phyloP scores from a whole-genome alignment of 2,113 vertebrate genomes.

The Pelmatolapia mariae region DNA sequence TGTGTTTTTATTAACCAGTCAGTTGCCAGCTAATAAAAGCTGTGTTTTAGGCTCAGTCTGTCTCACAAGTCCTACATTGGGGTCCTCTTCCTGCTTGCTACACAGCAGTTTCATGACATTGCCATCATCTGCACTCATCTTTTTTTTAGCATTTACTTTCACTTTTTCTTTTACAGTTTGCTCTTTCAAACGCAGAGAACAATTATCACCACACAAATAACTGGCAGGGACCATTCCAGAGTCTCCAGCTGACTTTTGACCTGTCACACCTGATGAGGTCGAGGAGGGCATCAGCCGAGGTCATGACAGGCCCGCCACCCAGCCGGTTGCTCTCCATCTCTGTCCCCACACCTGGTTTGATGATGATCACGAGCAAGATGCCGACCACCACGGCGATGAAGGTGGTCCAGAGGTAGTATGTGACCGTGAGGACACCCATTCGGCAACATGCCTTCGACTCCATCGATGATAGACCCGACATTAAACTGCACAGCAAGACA shows the following conservation, averaged over 20 bases:
- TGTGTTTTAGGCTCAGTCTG: neutral
- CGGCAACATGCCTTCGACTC: conserved; percentile 82
- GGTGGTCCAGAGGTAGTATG: conserved; percentile 90
- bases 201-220: neutral
- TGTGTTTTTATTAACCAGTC: neutral
- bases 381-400: conserved; percentile 84
- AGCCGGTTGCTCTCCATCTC: conserved; percentile 75
- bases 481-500: conserved; percentile 68
- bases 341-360: conserved; percentile 80
- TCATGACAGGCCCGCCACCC: conserved; percentile 75
- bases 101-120: rapidly evolving
- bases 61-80: neutral
- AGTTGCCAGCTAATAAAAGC: neutral
- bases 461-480: conserved; percentile 87
- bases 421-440: conserved; percentile 85
- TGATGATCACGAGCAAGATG: conserved; percentile 79
- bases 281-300: conserved; percentile 83
- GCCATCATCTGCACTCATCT: neutral
- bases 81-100: neutral
- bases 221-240: neutral
- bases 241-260: neutral
- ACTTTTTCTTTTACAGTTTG: neutral
- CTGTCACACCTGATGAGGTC: conserved; percentile 81
- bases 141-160: neutral
- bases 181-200: neutral